These are phyloP conservation scores for Anoplolepis gracilipes DNA, from an alignment of 1,140 invertebrate species.

Conservation along the genomic window DNA sequence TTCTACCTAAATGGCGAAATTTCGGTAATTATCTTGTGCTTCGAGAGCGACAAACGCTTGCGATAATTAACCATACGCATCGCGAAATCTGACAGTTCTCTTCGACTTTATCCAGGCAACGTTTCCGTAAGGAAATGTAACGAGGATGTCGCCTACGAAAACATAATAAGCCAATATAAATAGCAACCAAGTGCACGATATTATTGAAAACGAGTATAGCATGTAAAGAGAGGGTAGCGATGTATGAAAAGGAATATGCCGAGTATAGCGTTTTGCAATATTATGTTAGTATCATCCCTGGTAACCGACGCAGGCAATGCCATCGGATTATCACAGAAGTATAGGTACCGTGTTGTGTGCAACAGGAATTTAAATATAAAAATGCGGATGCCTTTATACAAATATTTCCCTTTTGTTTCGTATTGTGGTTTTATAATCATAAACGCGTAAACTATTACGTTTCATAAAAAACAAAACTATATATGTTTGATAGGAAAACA, in stretches of 20 bases:
- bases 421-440: slow-evolving; percentile 11
- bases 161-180: neutral
- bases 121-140: neutral
- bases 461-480: too few relatives aligned
- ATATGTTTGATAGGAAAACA: too few relatives aligned
- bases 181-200: slow-evolving; percentile 12
- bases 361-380: slow-evolving; percentile 14
- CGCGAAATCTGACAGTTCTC: neutral
- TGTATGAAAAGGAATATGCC: neutral
- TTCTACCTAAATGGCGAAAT: neutral
- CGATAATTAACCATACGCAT: slow-evolving; percentile 3
- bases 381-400: neutral
- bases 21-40: neutral
- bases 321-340: slow-evolving; percentile 65
- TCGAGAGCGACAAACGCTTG: neutral
- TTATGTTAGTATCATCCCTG: slow-evolving; percentile 51
- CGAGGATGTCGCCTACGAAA: slow-evolving; percentile 5
- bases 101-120: neutral
- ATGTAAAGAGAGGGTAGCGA: neutral
- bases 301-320: slow-evolving; percentile 60
- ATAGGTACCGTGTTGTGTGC: neutral
- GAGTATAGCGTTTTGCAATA: slow-evolving; percentile 45
- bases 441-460: neutral
- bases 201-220: slow-evolving; percentile 37
- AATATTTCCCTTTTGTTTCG: neutral